Percentiles rank a stretch among this genome's conserved stretches.
These are phyloP conservation scores for Cephus runcator DNA, from an alignment of 2,888 invertebrate species.

Conservation along the genomic window DNA sequence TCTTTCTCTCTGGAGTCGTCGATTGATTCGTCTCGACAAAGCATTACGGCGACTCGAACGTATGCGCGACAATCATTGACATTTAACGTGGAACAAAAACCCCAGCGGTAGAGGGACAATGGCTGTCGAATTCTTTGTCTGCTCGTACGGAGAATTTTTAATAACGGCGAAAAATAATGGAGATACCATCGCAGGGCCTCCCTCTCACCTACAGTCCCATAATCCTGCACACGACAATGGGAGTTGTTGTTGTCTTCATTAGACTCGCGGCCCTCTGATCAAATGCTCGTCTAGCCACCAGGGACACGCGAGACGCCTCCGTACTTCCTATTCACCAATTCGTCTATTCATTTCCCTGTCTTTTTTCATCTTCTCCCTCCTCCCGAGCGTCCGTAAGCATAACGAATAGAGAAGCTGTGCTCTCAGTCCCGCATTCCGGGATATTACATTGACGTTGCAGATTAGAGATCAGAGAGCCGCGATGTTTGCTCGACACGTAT, in stretches of 20 bases:
- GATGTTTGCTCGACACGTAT: conserved; percentile 58
- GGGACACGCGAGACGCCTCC: conserved; percentile 27
- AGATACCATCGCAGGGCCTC: conserved; percentile 41
- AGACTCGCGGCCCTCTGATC: conserved; percentile 39
- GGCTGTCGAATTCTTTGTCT: conserved; percentile 63
- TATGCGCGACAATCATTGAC: conserved; percentile 56
- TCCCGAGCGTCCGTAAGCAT: background rate
- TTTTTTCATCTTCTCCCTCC: background rate
- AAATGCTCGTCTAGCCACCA: conserved; percentile 37
- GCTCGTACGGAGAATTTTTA: conserved; percentile 55
- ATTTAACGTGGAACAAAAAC: conserved; percentile 55
- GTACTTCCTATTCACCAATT: background rate
- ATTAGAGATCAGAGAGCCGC: conserved; percentile 41
- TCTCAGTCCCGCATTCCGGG: conserved; percentile 12
- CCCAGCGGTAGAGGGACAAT: conserved; percentile 56
- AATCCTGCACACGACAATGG: conserved; percentile 43
- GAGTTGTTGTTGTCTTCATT: conserved; percentile 52
- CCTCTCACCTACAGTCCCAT: background rate
- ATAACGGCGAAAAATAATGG: conserved; percentile 64
- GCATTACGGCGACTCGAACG: conserved; percentile 23
- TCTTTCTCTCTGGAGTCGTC: background rate
- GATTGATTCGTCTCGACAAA: conserved; percentile 38
- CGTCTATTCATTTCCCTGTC: background rate
- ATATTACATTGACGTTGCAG: conserved; percentile 62
- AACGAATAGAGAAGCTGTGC: background rate